phyloP scores from a whole-genome alignment of 1,140 invertebrate genomes.

The Watersipora subatra region DNA sequence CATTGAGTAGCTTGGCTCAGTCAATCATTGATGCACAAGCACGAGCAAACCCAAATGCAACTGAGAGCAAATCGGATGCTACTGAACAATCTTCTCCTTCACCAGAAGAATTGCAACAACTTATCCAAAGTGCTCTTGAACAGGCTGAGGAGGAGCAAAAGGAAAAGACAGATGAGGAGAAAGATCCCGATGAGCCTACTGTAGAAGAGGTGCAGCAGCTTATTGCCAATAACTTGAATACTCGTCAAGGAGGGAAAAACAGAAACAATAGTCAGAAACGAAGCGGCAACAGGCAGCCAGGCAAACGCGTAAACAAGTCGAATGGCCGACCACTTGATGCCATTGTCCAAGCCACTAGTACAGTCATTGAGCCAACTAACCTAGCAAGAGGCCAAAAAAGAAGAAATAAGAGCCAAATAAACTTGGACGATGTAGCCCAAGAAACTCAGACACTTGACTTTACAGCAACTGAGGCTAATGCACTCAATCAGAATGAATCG shows the following conservation, averaged over 20 bases:
- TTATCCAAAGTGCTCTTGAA: background rate
- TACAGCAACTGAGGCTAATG: no score
- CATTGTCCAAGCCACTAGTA: no score
- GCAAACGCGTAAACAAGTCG: no score
- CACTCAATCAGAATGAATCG: no score
- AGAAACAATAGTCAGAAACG: no score
- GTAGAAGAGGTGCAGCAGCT: background rate
- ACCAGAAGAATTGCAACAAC: background rate
- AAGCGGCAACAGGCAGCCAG: background rate
- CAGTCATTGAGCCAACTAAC: no score
- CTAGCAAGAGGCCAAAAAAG: no score
- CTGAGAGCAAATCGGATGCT: background rate
- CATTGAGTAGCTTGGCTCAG: background rate
- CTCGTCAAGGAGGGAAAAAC: no score
- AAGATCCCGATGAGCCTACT: background rate
- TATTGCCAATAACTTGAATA: background rate
- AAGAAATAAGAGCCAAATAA: no score
- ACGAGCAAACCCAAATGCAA: background rate
- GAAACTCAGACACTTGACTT: no score
- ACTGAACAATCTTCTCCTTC: background rate
- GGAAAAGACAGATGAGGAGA: background rate
- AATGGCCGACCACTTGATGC: no score
- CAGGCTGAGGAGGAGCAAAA: background rate
- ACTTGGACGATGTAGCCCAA: no score
- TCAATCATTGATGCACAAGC: background rate